Percentiles rank a stretch among this genome's conserved stretches.
These are phyloP conservation scores for Eurosta solidaginis DNA, from an alignment of 1,140 invertebrate genomes.

Conservation along the genomic window DNA sequence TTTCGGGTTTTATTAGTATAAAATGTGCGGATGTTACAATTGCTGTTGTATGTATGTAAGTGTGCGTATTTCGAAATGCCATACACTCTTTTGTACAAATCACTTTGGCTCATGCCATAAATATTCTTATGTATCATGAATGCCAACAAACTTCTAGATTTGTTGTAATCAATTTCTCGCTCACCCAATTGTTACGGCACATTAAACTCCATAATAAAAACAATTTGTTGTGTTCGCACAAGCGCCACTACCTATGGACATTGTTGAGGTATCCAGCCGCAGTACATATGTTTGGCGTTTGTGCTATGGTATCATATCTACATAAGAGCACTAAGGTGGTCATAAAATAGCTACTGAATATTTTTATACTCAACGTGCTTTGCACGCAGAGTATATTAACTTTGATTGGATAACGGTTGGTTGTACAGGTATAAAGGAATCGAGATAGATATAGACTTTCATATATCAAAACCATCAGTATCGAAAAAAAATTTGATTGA, in stretches of 20 bases:
- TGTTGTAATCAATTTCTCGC: conserved; percentile 24
- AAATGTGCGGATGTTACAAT: not conserved
- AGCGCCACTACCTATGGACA: not conserved
- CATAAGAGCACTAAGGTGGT: no score
- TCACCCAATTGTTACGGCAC: conserved; percentile 26
- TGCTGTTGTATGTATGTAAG: not conserved
- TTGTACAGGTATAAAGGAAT: no score
- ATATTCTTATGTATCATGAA: not conserved
- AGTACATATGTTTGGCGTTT: no score
- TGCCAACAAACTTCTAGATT: conserved; percentile 1
- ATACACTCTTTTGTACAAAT: not conserved
- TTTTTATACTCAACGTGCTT: no score
- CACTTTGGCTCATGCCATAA: not conserved
- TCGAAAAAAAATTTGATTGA: no score
- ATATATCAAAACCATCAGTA: no score
- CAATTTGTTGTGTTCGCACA: conserved; percentile 23
- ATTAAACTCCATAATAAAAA: conserved; percentile 25
- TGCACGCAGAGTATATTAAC: no score
- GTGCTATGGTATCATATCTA: no score
- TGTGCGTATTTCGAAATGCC: not conserved
- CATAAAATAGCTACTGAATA: no score
- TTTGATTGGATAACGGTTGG: no score
- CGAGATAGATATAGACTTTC: no score
- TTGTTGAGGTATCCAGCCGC: no score
- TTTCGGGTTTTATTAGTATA: not conserved